A percentile compares a stretch with the other conserved stretches of the same genome.
phyloP scores from a whole-genome alignment of 2,888 invertebrate genomes.

The Protodeltote pygarga region DNA sequence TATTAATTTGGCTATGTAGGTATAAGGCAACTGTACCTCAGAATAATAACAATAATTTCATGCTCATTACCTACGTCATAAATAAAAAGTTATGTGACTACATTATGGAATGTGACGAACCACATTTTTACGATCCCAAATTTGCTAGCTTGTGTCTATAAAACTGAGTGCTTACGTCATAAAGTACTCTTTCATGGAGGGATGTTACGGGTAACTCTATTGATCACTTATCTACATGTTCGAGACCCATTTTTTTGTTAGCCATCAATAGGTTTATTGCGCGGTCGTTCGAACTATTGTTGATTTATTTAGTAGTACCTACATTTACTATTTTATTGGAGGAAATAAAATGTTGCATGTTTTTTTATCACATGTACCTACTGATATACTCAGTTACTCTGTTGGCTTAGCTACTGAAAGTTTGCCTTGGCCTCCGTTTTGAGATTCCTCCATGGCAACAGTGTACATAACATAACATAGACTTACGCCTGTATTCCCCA shows the following conservation, averaged over 20 bases:
- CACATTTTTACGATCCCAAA: conserved; percentile 39
- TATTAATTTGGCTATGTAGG: no score
- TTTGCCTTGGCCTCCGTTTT: no score
- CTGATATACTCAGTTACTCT: no score
- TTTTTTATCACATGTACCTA: no score
- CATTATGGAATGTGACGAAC: conserved; percentile 28
- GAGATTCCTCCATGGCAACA: no score
- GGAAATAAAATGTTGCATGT: not conserved
- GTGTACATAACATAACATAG: no score
- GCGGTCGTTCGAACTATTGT: conserved; percentile 3
- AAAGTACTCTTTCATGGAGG: conserved; percentile 37
- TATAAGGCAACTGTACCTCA: no score
- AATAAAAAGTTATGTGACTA: no score
- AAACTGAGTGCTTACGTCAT: conserved; percentile 40
- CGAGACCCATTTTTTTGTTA: conserved; percentile 22
- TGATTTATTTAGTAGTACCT: not conserved
- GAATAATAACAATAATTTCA: no score
- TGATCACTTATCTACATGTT: conserved; percentile 33
- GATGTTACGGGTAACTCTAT: conserved; percentile 28
- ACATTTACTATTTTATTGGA: not conserved
- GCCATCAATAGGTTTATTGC: conserved; percentile 1
- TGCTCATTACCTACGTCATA: no score
- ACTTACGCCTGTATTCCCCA: no score
- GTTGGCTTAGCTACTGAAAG: no score
- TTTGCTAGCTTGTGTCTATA: conserved; percentile 35